A percentile compares a stretch with the other conserved stretches of the same genome.
Conservation (phyloP, 2,113 vertebrate genomes). For the Ameiurus melas region DNA sequence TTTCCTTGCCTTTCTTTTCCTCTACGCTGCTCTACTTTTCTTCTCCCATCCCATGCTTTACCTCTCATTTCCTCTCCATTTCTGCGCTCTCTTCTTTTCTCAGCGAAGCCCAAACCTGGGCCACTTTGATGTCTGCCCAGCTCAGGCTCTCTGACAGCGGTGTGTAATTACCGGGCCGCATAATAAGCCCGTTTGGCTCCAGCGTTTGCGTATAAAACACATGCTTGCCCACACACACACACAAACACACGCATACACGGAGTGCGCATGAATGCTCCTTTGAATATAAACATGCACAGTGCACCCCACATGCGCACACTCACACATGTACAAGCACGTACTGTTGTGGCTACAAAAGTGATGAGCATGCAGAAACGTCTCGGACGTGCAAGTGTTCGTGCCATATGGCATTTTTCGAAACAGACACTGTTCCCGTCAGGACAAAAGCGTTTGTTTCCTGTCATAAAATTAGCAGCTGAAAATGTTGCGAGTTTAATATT, state of each 20-base stretch:
- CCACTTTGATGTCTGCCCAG: conserved; percentile 66
- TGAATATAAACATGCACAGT: conserved; percentile 42
- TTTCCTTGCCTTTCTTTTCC: background rate
- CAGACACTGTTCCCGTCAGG: background rate
- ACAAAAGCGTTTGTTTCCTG: background rate
- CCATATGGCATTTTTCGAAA: background rate
- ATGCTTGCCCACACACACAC: conserved; percentile 62
- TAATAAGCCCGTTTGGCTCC: conserved; percentile 65
- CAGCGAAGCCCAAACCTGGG: conserved; percentile 67
- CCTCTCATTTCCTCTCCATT: conserved; percentile 5
- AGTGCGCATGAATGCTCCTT: conserved; percentile 40
- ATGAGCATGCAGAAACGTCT: conserved; percentile 42
- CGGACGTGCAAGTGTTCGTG: background rate
- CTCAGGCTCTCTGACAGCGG: conserved; percentile 52
- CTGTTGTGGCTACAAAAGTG: conserved; percentile 32
- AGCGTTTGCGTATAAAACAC: conserved; percentile 65
- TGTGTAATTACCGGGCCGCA: conserved; percentile 65
- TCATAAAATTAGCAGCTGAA: background rate
- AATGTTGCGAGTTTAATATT: background rate
- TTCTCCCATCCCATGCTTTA: background rate
- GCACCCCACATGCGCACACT: conserved; percentile 12
- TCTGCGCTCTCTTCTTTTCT: conserved; percentile 10
- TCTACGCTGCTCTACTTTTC: background rate
- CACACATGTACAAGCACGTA: conserved; percentile 14
- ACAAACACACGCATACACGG: conserved; percentile 59